Evolutionary conservation across 2,797 vertebrate genomes (phyloP).

Genomic region (Xerus rutilus): DNA sequence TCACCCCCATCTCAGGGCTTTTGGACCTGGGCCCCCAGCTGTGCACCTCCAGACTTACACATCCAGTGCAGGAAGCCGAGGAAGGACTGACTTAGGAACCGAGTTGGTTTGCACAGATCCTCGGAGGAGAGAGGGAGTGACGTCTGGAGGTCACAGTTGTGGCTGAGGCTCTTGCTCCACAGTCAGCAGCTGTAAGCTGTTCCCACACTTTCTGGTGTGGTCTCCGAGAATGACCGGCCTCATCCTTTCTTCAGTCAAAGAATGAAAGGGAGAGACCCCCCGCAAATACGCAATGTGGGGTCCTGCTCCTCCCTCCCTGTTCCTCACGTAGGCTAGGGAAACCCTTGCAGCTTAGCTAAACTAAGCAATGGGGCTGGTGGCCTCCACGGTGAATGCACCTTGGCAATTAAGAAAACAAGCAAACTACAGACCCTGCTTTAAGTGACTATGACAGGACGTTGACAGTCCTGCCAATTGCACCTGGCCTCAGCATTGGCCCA

Average conservation of each 20-base stretch:
- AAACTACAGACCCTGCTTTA: neutral
- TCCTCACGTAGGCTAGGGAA: neutral
- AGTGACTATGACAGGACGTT: neutral
- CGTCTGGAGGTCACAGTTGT: too few relatives aligned
- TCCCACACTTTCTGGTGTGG: neutral
- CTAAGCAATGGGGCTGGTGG: too few relatives aligned
- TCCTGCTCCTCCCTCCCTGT: neutral
- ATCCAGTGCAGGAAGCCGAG: neutral
- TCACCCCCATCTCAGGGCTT: neutral
- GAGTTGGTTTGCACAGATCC: rapidly evolving
- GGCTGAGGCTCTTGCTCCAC: neutral
- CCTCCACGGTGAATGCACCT: neutral
- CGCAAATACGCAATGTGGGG: neutral
- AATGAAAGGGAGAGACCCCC: neutral
- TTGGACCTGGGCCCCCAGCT: too few relatives aligned
- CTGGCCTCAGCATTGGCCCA: rapidly evolving
- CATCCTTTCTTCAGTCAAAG: neutral
- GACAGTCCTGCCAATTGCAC: neutral
- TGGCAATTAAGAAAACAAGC: neutral
- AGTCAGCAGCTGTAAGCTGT: neutral
- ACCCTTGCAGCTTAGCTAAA: neutral
- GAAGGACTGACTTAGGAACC: rapidly evolving
- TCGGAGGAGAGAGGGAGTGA: too few relatives aligned
- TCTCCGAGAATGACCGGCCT: neutral
- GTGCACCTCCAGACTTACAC: neutral